phyloP scores from a whole-genome alignment of 1,140 invertebrate species.

The Acyrthosiphon pisum region DNA sequence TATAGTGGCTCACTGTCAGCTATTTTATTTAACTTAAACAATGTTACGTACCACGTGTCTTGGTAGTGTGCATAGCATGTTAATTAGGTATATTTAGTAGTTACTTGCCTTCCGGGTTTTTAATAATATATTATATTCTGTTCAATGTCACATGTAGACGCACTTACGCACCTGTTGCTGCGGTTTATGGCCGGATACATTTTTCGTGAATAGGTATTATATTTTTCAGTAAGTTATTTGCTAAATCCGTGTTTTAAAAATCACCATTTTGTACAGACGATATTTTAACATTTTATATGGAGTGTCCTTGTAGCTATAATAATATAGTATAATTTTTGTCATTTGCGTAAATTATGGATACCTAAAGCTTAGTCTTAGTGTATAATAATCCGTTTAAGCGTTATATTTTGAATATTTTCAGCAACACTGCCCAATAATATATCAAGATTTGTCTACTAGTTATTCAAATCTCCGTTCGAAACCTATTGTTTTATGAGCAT shows the following conservation, averaged over 20 bases:
- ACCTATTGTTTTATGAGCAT: background rate
- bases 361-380: background rate
- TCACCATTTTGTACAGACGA: too few relatives aligned
- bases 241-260: background rate
- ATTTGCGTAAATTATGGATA: background rate
- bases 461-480: background rate
- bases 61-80: background rate
- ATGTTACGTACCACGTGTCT: slow-evolving; percentile 7
- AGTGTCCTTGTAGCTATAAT: background rate
- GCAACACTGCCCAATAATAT: background rate
- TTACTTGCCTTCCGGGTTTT: slow-evolving; percentile 38
- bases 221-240: background rate
- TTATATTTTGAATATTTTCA: background rate
- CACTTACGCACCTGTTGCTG: slow-evolving; percentile 45
- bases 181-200: background rate
- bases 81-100: background rate
- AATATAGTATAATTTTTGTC: background rate
- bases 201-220: background rate
- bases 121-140: slow-evolving; percentile 11
- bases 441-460: background rate
- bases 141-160: slow-evolving; percentile 38
- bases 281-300: background rate
- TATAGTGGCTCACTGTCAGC: background rate
- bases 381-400: background rate
- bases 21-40: slow-evolving; percentile 14